Evolutionary conservation across 92 coral and sea anemone genomes (phyloP).

Genomic region (Bergia puertoricense): DNA sequence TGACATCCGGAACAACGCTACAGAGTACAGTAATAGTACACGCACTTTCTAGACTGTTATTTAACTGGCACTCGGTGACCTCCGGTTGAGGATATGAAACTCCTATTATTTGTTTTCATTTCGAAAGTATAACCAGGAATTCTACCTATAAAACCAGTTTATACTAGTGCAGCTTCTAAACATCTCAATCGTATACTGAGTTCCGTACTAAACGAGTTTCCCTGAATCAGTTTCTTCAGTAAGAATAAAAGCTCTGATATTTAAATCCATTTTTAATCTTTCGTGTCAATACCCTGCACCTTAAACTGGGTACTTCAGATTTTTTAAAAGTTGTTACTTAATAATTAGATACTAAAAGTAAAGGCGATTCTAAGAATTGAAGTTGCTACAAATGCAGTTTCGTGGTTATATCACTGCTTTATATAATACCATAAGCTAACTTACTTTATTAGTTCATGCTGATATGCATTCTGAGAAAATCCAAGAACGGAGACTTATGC

Average conservation of each 20-base stretch:
- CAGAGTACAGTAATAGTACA: no score
- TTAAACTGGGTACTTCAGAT: no score
- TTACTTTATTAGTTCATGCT: background rate
- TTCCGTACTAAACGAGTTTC: background rate
- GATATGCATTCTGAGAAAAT: conserved; percentile 1
- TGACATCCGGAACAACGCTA: background rate
- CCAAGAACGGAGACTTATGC: background rate
- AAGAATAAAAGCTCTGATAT: background rate
- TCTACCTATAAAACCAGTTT: background rate
- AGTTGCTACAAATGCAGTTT: conserved; percentile 16
- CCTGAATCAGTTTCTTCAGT: no score
- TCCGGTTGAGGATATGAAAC: background rate
- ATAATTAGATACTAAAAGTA: background rate
- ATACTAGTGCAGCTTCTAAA: no score
- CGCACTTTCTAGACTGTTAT: background rate
- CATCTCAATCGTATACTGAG: background rate
- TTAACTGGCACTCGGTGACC: background rate
- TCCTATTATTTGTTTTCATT: no score
- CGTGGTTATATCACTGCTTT: conserved; percentile 41
- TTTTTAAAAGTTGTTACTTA: background rate
- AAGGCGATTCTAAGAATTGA: conserved; percentile 18
- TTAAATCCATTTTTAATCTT: background rate
- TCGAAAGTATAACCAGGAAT: background rate
- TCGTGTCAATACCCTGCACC: background rate
- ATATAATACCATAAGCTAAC: background rate